These are phyloP conservation scores for Gallinago media DNA, from an alignment of 2,113 vertebrate genomes.

Conservation along the genomic window DNA sequence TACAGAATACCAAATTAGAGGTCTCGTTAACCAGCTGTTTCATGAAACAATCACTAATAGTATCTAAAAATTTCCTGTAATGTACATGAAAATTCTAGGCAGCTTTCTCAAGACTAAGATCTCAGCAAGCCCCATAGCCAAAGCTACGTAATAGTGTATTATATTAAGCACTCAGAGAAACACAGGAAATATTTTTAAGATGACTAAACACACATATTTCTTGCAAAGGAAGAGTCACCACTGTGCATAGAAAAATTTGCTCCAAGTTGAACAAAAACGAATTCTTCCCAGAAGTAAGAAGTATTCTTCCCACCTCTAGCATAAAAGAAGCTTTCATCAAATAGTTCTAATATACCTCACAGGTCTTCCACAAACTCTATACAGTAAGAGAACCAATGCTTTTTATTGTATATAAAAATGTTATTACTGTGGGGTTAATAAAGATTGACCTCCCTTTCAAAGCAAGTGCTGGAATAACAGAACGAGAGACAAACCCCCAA, in stretches of 20 bases:
- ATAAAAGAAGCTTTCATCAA: background rate
- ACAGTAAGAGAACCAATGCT: background rate
- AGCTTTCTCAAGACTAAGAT: background rate
- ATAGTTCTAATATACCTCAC: background rate
- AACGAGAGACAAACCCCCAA: background rate
- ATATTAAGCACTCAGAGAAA: background rate
- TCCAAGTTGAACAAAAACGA: background rate
- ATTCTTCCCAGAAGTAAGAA: background rate
- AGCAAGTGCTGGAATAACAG: background rate
- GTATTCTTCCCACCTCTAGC: too few species aligned
- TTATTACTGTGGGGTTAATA: background rate
- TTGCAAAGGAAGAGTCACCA: background rate
- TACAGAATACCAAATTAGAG: background rate
- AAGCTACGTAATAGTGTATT: background rate
- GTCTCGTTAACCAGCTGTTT: background rate
- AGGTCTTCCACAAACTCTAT: background rate
- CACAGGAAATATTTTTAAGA: background rate
- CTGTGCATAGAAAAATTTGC: background rate
- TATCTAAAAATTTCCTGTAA: background rate
- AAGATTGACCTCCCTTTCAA: background rate
- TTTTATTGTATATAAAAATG: background rate
- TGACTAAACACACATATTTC: background rate
- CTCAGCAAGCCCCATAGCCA: background rate
- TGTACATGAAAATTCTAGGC: background rate
- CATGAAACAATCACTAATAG: background rate